Evolutionary conservation across 2,113 vertebrate genomes (phyloP).

Genomic region (Mustelus asterias): DNA sequence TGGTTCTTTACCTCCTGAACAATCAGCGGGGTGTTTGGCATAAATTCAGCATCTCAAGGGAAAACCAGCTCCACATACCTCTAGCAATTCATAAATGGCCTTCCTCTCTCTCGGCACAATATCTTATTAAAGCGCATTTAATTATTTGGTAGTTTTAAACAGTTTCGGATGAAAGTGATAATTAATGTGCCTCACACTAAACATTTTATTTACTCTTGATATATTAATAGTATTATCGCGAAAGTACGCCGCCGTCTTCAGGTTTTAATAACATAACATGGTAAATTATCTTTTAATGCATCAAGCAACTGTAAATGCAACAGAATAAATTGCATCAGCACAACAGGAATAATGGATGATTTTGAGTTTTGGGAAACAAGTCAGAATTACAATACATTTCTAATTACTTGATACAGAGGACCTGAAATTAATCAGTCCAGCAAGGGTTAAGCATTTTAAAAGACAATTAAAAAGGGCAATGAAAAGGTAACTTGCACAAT

Average conservation of each 20-base stretch:
- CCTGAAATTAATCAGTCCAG: conserved; percentile 49
- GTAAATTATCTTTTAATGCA: conserved; percentile 70
- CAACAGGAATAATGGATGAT: conserved; percentile 56
- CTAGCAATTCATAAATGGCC: conserved; percentile 80
- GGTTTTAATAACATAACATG: conserved; percentile 63
- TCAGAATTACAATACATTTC: conserved; percentile 60
- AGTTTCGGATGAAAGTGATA: conserved; percentile 73
- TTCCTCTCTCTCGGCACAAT: conserved; percentile 64
- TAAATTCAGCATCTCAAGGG: conserved; percentile 85
- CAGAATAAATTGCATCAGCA: conserved; percentile 66
- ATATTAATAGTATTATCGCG: conserved; percentile 65
- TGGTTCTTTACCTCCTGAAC: conserved; percentile 93
- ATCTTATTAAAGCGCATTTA: conserved; percentile 76
- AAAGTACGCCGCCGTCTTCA: conserved; percentile 54
- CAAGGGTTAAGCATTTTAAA: conserved; percentile 43
- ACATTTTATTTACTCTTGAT: conserved; percentile 84
- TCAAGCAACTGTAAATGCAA: conserved; percentile 58
- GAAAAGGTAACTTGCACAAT: conserved; percentile 36
- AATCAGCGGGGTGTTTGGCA: conserved; percentile 85
- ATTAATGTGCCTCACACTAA: conserved; percentile 83
- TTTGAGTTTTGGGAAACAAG: conserved; percentile 53
- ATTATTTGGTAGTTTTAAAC: conserved; percentile 76
- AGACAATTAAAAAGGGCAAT: conserved; percentile 45
- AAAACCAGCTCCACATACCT: conserved; percentile 67
- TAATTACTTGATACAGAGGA: conserved; percentile 51